Evolutionary conservation across 2,797 vertebrate genomes (phyloP).

Genomic region (Enteromius radiatus): DNA sequence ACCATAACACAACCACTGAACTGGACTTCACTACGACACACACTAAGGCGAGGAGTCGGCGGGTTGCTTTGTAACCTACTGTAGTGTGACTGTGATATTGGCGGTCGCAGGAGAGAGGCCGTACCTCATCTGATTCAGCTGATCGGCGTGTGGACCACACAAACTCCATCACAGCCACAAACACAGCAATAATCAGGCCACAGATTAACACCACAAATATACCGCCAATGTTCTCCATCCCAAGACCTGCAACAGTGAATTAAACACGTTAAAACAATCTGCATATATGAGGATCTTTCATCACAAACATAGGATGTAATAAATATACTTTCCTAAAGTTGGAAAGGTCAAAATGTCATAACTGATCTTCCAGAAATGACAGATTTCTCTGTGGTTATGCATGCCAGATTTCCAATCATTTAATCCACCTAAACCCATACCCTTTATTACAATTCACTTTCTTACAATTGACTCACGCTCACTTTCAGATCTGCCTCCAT

Average conservation of each 20-base stretch:
- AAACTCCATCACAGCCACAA: conserved; percentile 94
- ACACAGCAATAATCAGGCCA: conserved; percentile 92
- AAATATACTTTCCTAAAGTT: not conserved
- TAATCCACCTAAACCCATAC: not conserved
- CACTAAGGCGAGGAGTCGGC: conserved; percentile 63
- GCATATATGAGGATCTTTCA: not conserved
- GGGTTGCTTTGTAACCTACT: conserved; percentile 79
- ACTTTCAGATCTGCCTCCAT: not conserved
- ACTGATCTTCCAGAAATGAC: not conserved
- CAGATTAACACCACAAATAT: conserved; percentile 95
- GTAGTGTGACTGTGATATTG: conserved; percentile 79
- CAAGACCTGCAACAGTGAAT: conserved; percentile 78
- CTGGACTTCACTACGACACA: conserved; percentile 49
- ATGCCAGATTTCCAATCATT: not conserved
- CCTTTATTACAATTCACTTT: not conserved
- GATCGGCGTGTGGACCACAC: conserved; percentile 92
- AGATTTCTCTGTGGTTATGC: not conserved
- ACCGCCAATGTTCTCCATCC: conserved; percentile 95
- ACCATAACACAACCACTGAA: conserved; percentile 29
- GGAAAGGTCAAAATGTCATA: not conserved
- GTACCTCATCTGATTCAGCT: conserved; percentile 92
- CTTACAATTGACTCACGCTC: not conserved
- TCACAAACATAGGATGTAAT: not conserved
- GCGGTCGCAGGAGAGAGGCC: conserved; percentile 76
- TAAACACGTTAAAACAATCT: conserved; percentile 3